A percentile compares a stretch with the other conserved stretches of the same genome.
These are phyloP conservation scores for Rynchops niger DNA, from an alignment of 2,113 vertebrate genomes.

Conservation along the genomic window DNA sequence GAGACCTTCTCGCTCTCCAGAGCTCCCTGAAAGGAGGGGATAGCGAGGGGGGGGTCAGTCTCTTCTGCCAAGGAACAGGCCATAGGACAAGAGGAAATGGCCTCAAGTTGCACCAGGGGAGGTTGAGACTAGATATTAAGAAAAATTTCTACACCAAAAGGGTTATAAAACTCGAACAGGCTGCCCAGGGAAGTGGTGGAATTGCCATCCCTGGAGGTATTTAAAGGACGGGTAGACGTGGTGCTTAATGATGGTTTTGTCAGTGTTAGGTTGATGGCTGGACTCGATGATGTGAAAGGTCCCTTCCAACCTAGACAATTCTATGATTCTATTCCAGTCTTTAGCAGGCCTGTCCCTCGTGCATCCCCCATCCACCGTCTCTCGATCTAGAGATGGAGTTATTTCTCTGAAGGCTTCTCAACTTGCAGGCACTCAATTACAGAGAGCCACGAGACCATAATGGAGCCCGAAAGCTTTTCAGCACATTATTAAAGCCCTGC, in stretches of 20 bases:
- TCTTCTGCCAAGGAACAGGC: not conserved
- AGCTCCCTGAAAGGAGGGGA: not conserved
- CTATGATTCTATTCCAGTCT: not conserved
- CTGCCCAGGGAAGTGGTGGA: not conserved
- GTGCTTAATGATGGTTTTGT: not conserved
- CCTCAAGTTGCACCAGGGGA: not conserved
- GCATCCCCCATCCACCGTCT: not conserved
- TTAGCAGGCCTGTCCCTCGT: not conserved
- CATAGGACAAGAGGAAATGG: not conserved
- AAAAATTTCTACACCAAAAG: not conserved
- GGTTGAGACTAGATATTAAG: not conserved
- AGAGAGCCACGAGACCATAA: not conserved
- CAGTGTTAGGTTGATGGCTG: not conserved
- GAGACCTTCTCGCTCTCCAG: not conserved
- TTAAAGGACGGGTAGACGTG: not conserved
- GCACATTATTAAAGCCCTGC: conserved; percentile 14
- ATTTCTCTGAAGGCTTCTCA: conserved; percentile 13
- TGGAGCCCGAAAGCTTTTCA: conserved; percentile 48
- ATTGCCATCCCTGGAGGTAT: not conserved
- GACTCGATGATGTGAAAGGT: not conserved
- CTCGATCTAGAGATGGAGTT: not conserved
- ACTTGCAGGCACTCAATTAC: not conserved
- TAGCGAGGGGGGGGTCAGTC: not conserved
- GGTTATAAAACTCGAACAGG: not conserved
- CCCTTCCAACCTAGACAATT: not conserved